These are phyloP conservation scores for Platypus cylindrus DNA, from an alignment of 2,888 invertebrate species.

Conservation along the genomic window DNA sequence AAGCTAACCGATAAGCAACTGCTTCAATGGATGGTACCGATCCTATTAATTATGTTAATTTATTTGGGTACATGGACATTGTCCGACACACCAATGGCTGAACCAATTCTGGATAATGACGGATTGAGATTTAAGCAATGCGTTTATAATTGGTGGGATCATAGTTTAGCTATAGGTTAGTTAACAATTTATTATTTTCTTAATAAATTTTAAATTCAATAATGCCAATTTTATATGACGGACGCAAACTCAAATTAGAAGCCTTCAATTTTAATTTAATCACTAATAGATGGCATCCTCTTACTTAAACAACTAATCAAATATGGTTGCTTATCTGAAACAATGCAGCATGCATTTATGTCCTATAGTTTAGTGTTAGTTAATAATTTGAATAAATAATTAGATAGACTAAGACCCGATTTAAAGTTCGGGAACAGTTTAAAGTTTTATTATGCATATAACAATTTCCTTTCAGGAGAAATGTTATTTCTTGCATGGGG, in stretches of 20 bases:
- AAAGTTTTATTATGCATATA: too few relatives aligned
- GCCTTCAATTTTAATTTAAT: too few relatives aligned
- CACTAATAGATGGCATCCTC: too few relatives aligned
- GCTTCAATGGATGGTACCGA: slow-evolving; percentile 86
- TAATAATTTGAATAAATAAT: too few relatives aligned
- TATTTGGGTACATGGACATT: slow-evolving; percentile 85
- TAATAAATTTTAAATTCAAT: slow-evolving; percentile 2
- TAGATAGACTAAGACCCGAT: too few relatives aligned
- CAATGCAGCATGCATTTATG: too few relatives aligned
- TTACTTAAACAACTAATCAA: too few relatives aligned
- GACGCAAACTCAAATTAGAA: too few relatives aligned
- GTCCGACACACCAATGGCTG: slow-evolving; percentile 71
- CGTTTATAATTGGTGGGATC: slow-evolving; percentile 90
- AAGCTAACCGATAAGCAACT: slow-evolving; percentile 87
- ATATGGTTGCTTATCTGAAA: too few relatives aligned
- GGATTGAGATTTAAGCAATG: slow-evolving; percentile 81
- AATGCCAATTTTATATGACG: too few relatives aligned
- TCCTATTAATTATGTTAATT: slow-evolving; percentile 77
- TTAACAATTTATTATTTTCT: not conserved
- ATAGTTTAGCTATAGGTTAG: slow-evolving; percentile 74
- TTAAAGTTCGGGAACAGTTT: too few relatives aligned
- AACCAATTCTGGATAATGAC: slow-evolving; percentile 61
- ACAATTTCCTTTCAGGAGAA: slow-evolving; percentile 52
- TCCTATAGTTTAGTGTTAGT: too few relatives aligned
- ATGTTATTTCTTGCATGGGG: slow-evolving; percentile 73